Evolutionary conservation across 2,888 invertebrate genomes (phyloP), one percentile per base, ranked within the genome.

Genomic region (Drosophila anomelani): DNA sequence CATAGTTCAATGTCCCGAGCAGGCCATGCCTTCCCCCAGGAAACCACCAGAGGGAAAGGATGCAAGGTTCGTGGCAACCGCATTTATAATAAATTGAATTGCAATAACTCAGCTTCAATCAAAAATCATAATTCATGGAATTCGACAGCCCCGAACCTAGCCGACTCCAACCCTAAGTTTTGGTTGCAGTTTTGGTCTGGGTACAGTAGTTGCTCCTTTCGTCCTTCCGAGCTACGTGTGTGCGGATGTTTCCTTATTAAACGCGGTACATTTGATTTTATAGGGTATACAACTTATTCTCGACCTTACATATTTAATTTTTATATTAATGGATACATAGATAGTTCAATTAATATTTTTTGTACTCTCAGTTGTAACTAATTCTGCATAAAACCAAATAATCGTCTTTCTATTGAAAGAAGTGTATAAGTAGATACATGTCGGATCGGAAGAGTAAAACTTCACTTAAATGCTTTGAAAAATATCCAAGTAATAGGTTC

Each of bases 81-180:
- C 82, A 90, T 88, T 91, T 89, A 89, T 90, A 88, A 91, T 91
- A 91, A 91, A 90, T 88, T 88, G 84, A 84, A 82, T 89, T 78
- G 90, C 86, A 89, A 91, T 92, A 92, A 92, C 85, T 91, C 89
- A 92, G 90, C 89, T 91, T 92, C 92, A 92, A 91, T 92, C 91
- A 91, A 92, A 91, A 91, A 91, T 91, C 92, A 91, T 91, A 91
- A 91, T 88, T 92, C 90, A 91, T 90, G 75, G 68, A 80, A 80
- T 82, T 82, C 82, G 90, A 90, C 90, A 90, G 85, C 62, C 79
- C 67, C 70, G 77, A 77, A 81, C 68, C 77, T 76, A 58, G 41
- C 17, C 41, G 54, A 62, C 55, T 49, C 43, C 53, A 66, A 66
- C 75, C 76, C 74, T 44, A 34, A 71, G 66, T 57, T 61, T 47